phyloP scores from a whole-genome alignment of 2,113 vertebrate genomes.

The Gracilinanus agilis region DNA sequence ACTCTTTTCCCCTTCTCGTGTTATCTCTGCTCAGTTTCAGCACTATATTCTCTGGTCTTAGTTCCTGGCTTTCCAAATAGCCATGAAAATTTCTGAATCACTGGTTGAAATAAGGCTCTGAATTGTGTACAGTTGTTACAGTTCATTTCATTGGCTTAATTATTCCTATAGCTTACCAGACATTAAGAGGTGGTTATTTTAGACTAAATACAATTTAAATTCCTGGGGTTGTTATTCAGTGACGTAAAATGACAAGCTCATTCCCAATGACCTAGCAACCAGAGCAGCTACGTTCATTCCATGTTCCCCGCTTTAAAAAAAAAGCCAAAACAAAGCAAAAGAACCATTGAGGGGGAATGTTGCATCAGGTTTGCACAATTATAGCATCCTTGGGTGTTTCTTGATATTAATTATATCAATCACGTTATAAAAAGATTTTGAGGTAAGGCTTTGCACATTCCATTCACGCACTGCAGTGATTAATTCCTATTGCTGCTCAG shows the following conservation, averaged over 20 bases:
- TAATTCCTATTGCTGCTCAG: slow-evolving; percentile 88
- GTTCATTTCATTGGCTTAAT: slow-evolving; percentile 57
- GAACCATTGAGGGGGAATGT: slow-evolving; percentile 60
- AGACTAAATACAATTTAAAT: slow-evolving; percentile 71
- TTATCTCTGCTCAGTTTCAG: background rate
- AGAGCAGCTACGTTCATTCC: slow-evolving; percentile 66
- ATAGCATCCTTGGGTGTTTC: slow-evolving; percentile 71
- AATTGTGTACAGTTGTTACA: slow-evolving; percentile 59
- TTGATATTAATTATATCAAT: slow-evolving; percentile 85
- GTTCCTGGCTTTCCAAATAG: slow-evolving; percentile 21
- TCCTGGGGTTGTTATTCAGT: slow-evolving; percentile 64
- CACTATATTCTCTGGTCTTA: background rate
- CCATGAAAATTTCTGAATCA: slow-evolving; percentile 65
- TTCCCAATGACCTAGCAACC: slow-evolving; percentile 62
- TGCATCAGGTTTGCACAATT: slow-evolving; percentile 63
- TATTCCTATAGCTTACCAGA: slow-evolving; percentile 59
- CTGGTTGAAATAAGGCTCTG: slow-evolving; percentile 53
- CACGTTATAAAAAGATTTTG: slow-evolving; percentile 85
- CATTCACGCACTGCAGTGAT: slow-evolving; percentile 86
- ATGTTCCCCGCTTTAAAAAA: background rate
- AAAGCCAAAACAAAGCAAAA: slow-evolving; percentile 52
- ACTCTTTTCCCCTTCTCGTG: background rate
- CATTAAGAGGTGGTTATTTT: slow-evolving; percentile 52
- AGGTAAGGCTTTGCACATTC: slow-evolving; percentile 86
- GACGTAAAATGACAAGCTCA: slow-evolving; percentile 77